Conservation (phyloP, 2,113 vertebrate species). For the Melospiza melodia region DNA sequence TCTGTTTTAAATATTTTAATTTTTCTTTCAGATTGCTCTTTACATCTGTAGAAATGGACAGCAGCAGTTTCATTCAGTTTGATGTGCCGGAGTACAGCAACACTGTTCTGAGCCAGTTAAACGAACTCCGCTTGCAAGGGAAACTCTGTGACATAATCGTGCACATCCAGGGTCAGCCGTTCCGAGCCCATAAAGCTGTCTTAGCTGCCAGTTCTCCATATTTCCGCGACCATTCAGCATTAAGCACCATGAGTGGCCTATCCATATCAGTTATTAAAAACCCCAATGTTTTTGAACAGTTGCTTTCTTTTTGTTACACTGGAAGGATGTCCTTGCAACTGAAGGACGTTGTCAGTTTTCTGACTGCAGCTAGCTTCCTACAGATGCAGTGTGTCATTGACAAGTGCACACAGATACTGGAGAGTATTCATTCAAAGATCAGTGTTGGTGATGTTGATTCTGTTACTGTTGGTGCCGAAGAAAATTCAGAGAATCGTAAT, state of each 20-base stretch:
- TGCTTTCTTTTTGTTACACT: slow-evolving; percentile 98
- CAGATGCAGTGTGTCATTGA: slow-evolving; percentile 99
- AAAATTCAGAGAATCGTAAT: slow-evolving; percentile 80
- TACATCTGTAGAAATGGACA: slow-evolving; percentile 91
- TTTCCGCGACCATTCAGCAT: slow-evolving; percentile 96
- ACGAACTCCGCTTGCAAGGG: slow-evolving; percentile 94
- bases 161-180: slow-evolving; percentile 97
- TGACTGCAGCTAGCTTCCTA: slow-evolving; percentile 97
- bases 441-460: slow-evolving; percentile 83
- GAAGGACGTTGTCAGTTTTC: slow-evolving; percentile 96
- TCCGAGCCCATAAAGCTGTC: slow-evolving; percentile 96
- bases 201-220: slow-evolving; percentile 96
- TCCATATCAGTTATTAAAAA: slow-evolving; percentile 98
- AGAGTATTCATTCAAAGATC: slow-evolving; percentile 97
- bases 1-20: not conserved
- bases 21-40: slow-evolving; percentile 71
- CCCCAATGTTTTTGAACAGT: slow-evolving; percentile 95
- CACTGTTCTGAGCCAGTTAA: slow-evolving; percentile 95
- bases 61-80: slow-evolving; percentile 96
- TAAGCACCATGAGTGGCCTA: slow-evolving; percentile 98
- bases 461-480: slow-evolving; percentile 84
- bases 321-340: slow-evolving; percentile 96
- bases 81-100: slow-evolving; percentile 99
- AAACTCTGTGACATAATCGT: slow-evolving; percentile 98
- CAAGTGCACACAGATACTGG: slow-evolving; percentile 96